Conservation (phyloP, 2,888 invertebrate species). For the Apamea sordens region DNA sequence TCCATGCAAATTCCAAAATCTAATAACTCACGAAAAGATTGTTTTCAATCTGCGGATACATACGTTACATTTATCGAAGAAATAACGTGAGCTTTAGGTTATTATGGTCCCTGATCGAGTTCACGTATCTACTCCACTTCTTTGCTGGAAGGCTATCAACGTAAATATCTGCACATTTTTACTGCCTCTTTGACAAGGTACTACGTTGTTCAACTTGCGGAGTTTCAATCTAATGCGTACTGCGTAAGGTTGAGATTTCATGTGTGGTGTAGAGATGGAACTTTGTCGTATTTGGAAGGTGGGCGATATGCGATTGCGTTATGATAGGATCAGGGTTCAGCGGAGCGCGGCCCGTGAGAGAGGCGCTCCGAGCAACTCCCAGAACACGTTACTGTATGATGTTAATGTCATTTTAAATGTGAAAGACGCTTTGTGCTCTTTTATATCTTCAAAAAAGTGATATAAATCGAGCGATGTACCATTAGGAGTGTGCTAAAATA, state of each 20-base stretch:
- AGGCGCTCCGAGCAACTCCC: constrained; percentile 76
- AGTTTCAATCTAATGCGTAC: constrained; percentile 47
- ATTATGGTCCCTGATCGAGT: constrained; percentile 86
- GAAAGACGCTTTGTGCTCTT: constrained; percentile 73
- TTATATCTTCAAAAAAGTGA: constrained; percentile 8
- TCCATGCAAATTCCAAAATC: constrained; percentile 39
- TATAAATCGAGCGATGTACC: not conserved
- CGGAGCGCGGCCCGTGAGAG: constrained; percentile 82
- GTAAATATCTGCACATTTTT: constrained; percentile 88
- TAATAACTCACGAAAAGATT: constrained; percentile 65
- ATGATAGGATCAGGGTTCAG: constrained; percentile 89
- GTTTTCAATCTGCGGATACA: constrained; percentile 70
- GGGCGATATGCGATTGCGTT: constrained; percentile 87
- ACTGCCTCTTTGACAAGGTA: constrained; percentile 70
- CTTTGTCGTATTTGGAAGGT: constrained; percentile 72
- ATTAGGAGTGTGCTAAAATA: not conserved
- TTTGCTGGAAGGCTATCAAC: constrained; percentile 87
- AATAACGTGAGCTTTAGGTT: constrained; percentile 83
- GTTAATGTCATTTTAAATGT: constrained; percentile 84
- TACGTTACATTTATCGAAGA: constrained; percentile 78
- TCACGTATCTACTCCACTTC: constrained; percentile 88
- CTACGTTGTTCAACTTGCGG: constrained; percentile 44
- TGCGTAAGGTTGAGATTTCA: constrained; percentile 73
- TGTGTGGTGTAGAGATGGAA: constrained; percentile 61
- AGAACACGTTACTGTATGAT: constrained; percentile 80